Percentiles rank a stretch among this genome's conserved stretches.
phyloP scores from a whole-genome alignment of 2,113 vertebrate species.

The Festucalex cinctus region DNA sequence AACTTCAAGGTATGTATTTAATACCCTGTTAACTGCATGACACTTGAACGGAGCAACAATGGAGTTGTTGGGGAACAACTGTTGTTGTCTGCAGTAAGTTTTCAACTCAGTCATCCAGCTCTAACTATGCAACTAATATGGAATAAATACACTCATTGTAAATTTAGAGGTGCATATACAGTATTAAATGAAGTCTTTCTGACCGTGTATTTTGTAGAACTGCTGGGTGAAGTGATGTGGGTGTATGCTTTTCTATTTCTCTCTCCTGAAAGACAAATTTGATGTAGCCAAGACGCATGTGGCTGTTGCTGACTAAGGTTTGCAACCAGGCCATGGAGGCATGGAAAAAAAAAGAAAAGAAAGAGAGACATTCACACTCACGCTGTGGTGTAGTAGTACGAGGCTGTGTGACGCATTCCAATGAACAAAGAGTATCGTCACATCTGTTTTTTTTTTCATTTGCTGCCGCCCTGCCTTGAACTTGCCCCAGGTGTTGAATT shows the following conservation, averaged over 20 bases:
- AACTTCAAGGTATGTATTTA: constrained; percentile 65
- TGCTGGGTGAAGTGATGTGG: constrained; percentile 34
- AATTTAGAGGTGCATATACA: too few relatives aligned
- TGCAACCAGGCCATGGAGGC: constrained; percentile 17
- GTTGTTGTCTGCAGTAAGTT: background rate
- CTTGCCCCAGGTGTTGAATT: too few relatives aligned
- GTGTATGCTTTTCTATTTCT: constrained; percentile 10
- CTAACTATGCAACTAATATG: too few relatives aligned
- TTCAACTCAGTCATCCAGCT: too few relatives aligned
- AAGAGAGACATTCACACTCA: background rate
- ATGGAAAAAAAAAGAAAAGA: too few relatives aligned
- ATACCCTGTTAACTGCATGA: constrained; percentile 1
- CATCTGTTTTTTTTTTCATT: constrained; percentile 67
- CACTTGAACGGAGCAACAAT: background rate
- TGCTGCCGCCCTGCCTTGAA: too few relatives aligned
- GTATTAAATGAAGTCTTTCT: background rate
- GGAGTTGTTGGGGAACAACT: background rate
- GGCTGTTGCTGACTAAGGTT: constrained; percentile 17
- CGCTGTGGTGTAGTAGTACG: background rate
- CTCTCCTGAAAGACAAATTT: background rate
- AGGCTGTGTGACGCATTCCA: background rate
- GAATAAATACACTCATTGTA: too few relatives aligned
- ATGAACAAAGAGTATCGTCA: constrained; percentile 6
- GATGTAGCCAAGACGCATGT: background rate
- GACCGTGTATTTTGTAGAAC: background rate